A percentile compares a stretch with the other conserved stretches of the same genome.
These are phyloP conservation scores for Tenrec ecaudatus DNA, from an alignment of 2,113 vertebrate genomes.

Conservation along the genomic window DNA sequence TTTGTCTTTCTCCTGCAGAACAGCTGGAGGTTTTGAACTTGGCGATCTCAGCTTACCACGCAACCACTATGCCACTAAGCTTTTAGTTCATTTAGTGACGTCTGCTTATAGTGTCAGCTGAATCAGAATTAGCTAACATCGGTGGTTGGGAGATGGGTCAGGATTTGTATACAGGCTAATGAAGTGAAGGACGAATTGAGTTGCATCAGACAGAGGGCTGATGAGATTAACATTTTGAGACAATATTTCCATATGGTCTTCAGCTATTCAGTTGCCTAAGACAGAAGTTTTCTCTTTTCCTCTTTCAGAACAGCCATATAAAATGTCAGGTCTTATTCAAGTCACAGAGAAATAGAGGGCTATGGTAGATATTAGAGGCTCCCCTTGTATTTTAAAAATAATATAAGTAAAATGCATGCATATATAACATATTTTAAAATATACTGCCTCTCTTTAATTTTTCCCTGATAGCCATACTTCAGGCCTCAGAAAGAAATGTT, in stretches of 20 bases:
- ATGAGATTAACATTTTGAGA: background rate
- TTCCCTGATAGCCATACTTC: background rate
- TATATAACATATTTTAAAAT: background rate
- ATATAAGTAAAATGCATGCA: background rate
- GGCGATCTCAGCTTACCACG: no score
- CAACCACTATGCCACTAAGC: background rate
- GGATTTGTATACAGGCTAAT: background rate
- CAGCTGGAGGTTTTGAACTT: no score
- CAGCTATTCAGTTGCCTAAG: background rate
- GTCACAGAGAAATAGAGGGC: background rate
- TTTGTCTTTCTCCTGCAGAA: no score
- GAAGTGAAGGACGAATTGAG: background rate
- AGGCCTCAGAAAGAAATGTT: background rate
- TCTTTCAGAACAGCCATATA: background rate
- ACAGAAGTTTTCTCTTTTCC: background rate
- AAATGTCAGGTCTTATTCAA: background rate
- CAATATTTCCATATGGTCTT: no score
- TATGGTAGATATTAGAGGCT: background rate
- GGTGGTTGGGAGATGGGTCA: background rate
- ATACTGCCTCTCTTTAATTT: background rate
- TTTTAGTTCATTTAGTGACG: background rate
- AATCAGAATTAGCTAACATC: background rate
- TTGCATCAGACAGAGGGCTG: background rate
- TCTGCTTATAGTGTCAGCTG: background rate
- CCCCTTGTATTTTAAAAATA: background rate